Evolutionary conservation across 2,797 vertebrate genomes (phyloP), one percentile per base, ranked within the genome.

Genomic region (Vultur gryphus): DNA sequence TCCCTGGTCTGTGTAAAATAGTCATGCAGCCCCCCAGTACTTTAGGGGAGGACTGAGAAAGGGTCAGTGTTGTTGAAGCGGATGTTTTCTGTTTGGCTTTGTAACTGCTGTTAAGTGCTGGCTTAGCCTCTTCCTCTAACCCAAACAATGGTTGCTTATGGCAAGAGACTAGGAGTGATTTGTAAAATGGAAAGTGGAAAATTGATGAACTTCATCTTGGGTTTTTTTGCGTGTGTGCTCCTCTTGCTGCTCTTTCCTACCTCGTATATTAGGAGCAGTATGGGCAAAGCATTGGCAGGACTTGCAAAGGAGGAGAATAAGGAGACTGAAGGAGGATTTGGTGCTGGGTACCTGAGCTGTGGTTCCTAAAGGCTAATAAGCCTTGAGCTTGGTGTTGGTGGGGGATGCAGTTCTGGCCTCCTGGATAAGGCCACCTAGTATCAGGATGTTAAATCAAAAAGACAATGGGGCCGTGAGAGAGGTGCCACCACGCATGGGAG

Each of bases 401-500:
- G 19, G 12, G 51, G 13, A 25, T 24, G 15, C 31, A 79, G 33
- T 43, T 75, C 26, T 91, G 71, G 6, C 3, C 8, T 69, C 10
- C 41, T 65, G 26, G 10, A 25, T 37, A 46, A 82, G 18, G n/a
- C 31, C 8, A 21, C 26, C 13, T 51, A 12, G 17, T 31, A 52
- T 26, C 16, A 58, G 65, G 26, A 33, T 83, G 11, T 31, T 61
- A 61, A 41, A 46, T 46, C 16, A 37, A 46, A 48, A 76, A n/a
- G 26, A 7, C 3, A 1, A 21, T 8, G 37, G 44, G 39, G 7
- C 33, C 4, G 0, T n/a, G 66, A 52, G 48, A 75, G 33, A 44
- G 33, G 24, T 91, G 58, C 13, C 9, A 26, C 8, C 9, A 13
- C 1, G 1, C 39, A 43, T 0, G 0, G 44, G 39, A 72, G 31